Conservation (phyloP, 1,140 invertebrate genomes). For the Diprion similis region DNA sequence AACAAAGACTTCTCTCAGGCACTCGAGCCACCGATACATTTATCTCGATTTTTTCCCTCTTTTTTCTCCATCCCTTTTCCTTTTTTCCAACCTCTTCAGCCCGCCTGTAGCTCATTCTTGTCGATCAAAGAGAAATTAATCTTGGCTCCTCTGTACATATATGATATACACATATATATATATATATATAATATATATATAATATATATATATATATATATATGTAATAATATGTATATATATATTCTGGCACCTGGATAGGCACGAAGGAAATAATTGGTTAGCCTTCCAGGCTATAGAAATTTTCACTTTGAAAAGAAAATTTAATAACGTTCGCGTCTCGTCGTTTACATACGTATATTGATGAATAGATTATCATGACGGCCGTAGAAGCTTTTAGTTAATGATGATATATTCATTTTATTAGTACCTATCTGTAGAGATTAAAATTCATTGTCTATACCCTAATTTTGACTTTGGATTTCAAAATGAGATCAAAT, state of each 20-base stretch:
- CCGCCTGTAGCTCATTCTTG: background rate
- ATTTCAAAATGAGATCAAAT: too few relatives aligned
- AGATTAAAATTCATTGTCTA: too few relatives aligned
- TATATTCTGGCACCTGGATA: background rate
- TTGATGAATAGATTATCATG: background rate
- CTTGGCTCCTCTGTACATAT: background rate
- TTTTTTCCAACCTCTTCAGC: too few relatives aligned
- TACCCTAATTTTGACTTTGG: too few relatives aligned
- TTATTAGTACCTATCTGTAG: too few relatives aligned
- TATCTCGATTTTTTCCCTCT: too few relatives aligned
- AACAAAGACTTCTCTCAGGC: background rate
- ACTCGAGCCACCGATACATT: background rate
- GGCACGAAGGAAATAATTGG: slow-evolving; percentile 5
- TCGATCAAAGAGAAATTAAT: background rate
- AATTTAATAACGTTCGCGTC: background rate
- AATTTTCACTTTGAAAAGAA: slow-evolving; percentile 6
- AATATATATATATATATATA: too few relatives aligned
- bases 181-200: too few relatives aligned
- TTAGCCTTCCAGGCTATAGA: background rate
- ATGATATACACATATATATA: too few relatives aligned
- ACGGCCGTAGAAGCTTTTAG: background rate
- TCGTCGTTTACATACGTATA: background rate
- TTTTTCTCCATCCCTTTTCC: too few relatives aligned
- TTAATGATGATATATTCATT: background rate
- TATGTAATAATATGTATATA: too few relatives aligned